Evolutionary conservation across 2,113 vertebrate genomes (phyloP), one percentile per base, ranked within the genome.

Genomic region (Herpailurus yagouaroundi): DNA sequence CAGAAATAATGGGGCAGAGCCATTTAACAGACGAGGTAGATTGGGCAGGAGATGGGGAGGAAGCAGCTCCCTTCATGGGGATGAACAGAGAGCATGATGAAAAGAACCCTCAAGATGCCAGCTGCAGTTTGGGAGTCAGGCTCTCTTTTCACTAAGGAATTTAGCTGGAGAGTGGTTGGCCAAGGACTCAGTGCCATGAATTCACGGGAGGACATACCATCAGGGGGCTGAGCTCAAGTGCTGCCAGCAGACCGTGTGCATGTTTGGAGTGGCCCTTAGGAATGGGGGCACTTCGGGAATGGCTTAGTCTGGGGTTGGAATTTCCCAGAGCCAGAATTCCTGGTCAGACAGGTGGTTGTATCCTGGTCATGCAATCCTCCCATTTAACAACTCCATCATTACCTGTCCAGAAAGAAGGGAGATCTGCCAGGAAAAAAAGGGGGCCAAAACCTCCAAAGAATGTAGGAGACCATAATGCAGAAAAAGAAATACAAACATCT

Each of bases 161-260:
- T 48, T 27, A 48, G 14, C 55, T n/a, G 25, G 14, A 71, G 36
- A 68, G 23, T 5, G 48, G 82, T 16, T 73, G 3, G 1, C 48
- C 1, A 0, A 27, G 41, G 71, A 29, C 80, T 33, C 66, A 4
- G 25, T 14, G n/a, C 41, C 48, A 36, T 15, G 79, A 66, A 41
- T 81, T 89, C 57, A 2, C 1, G 14, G 64, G 19, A 83, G 41
- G 27, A 29, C 3, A 50, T 0, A 4, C 10, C 41, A 64, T 2
- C 1, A 0, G n/a, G 29, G 50, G 15, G 0, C 18, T 36, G 7
- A n/a, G 57, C 23, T n/a, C 52, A 13, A 36, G 63, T 0, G 0
- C 31, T 55, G 18, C 33, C 52, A 73, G 41, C 33, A 69, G 68
- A 74, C 13, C 45, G 1, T 0, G 12, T 33, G 5, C 79, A 77